Percentiles rank a stretch among this genome's conserved stretches.
These are phyloP conservation scores for Microhierax caerulescens DNA, from an alignment of 2,797 vertebrate species.

Conservation along the genomic window DNA sequence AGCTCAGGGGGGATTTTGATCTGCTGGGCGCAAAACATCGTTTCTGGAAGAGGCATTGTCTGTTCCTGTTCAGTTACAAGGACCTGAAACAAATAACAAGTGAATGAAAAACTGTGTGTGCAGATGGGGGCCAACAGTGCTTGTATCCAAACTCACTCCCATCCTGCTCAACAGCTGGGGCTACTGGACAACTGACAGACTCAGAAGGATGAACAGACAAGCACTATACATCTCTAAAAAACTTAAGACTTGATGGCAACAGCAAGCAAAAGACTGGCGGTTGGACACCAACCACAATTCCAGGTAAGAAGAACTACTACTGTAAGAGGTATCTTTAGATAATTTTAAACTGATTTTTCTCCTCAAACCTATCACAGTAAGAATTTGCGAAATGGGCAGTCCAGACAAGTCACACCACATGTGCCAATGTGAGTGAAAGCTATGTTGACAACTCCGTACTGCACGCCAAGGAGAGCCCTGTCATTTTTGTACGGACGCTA, in stretches of 20 bases:
- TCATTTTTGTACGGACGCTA: background rate
- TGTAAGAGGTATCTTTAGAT: background rate
- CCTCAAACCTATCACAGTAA: background rate
- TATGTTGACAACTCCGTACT: background rate
- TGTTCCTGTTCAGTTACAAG: background rate
- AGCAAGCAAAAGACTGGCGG: background rate
- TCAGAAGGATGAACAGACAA: background rate
- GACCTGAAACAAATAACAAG: background rate
- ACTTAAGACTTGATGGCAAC: background rate
- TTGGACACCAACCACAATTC: background rate
- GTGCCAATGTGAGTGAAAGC: background rate
- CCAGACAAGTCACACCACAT: background rate
- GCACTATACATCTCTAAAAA: rapidly evolving
- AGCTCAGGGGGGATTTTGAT: slow-evolving; percentile 90
- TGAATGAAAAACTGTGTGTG: background rate
- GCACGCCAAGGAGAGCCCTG: background rate
- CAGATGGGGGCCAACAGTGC: no score
- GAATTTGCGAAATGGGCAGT: background rate
- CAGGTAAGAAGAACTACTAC: background rate
- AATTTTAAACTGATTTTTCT: background rate
- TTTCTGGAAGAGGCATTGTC: slow-evolving; percentile 89
- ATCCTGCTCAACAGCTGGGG: rapidly evolving
- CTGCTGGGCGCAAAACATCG: slow-evolving; percentile 92
- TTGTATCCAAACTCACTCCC: background rate
- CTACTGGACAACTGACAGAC: background rate